Percentiles rank a stretch among this genome's conserved stretches.
Conservation (phyloP, 2,113 vertebrate species). For the Corvus hawaiiensis region DNA sequence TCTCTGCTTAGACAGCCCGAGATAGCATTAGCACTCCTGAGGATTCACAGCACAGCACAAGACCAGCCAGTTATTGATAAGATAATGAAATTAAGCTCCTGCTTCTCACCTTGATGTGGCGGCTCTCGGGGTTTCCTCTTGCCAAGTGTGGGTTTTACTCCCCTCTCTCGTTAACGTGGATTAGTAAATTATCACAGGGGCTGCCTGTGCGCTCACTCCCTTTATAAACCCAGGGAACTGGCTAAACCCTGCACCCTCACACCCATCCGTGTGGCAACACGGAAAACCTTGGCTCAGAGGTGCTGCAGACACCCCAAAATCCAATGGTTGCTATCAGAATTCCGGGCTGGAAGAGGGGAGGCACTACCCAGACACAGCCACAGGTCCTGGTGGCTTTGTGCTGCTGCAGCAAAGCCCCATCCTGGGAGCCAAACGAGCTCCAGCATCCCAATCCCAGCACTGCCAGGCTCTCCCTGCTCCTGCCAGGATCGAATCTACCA, state of each 20-base stretch:
- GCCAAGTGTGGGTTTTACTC: not conserved
- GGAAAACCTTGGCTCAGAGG: not conserved
- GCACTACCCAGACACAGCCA: not conserved
- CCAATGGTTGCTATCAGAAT: fast-evolving
- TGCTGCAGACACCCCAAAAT: not conserved
- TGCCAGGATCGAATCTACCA: fast-evolving
- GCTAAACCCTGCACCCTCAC: not conserved
- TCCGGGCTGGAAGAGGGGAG: not conserved
- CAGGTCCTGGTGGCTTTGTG: not conserved
- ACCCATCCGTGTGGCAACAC: fast-evolving
- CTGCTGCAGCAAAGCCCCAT: not conserved
- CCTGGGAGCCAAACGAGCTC: not conserved
- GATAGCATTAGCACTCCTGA: slow-evolving; percentile 16
- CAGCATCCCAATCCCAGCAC: not conserved
- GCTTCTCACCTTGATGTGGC: not conserved
- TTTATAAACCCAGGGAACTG: fast-evolving
- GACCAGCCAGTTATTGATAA: slow-evolving; percentile 42
- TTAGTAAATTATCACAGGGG: not conserved
- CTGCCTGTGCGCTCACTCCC: not conserved
- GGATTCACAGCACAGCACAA: not conserved
- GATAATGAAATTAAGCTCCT: slow-evolving; percentile 54
- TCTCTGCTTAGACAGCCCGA: slow-evolving; percentile 21
- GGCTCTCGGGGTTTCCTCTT: not conserved
- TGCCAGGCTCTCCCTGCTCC: not conserved
- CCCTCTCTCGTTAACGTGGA: not conserved